phyloP scores from a whole-genome alignment of 2,797 vertebrate genomes.

The Gymnopithys bicolor region DNA sequence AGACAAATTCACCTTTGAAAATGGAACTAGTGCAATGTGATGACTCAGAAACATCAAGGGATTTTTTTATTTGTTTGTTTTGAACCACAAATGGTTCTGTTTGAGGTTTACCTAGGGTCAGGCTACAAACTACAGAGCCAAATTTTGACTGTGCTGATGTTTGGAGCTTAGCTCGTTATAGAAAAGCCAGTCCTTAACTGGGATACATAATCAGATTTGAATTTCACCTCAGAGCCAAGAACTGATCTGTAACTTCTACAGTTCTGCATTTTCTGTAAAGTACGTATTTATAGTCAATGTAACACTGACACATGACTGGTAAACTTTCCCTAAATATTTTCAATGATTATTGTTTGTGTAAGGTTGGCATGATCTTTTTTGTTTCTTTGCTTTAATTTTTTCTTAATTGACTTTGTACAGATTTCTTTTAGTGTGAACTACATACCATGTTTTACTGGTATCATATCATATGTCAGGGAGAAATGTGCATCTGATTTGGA shows the following conservation, averaged over 20 bases:
- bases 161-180: not conserved
- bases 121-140: not conserved
- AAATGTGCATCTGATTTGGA: not conserved
- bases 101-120: conserved; percentile 54
- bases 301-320: not conserved
- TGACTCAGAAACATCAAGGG: conserved; percentile 40
- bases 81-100: conserved; percentile 15
- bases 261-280: conserved; percentile 29
- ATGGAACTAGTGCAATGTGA: not conserved
- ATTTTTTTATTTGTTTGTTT: conserved; percentile 44
- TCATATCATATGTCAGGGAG: not conserved
- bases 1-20: conserved; percentile 41
- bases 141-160: not conserved
- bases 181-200: not conserved
- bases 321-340: conserved; percentile 25
- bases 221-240: conserved; percentile 24
- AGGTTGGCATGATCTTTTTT: not conserved
- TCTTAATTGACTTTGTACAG: not conserved
- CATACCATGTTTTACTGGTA: not conserved
- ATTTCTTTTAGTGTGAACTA: not conserved
- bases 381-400: not conserved
- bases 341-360: not conserved
- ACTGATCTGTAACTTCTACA: not conserved
- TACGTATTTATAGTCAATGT: not conserved
- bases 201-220: conserved; percentile 34